Evolutionary conservation across 2,888 invertebrate genomes (phyloP), one percentile per base, ranked within the genome.

Genomic region (Ormyrus pomaceus): DNA sequence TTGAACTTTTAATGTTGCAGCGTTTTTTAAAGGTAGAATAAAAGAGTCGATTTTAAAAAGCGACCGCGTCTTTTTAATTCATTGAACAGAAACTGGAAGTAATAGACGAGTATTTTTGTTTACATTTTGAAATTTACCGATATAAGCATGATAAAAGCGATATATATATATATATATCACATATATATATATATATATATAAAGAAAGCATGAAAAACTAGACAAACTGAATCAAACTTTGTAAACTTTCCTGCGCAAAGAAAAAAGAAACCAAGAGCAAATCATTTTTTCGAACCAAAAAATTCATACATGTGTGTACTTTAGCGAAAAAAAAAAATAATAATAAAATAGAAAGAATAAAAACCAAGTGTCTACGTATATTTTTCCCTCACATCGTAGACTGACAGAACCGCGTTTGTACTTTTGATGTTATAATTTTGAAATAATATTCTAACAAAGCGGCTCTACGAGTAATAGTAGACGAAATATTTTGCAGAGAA

Each of bases 401-500:
- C 72, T 66, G 72, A 61, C 68, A 72, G 81, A 81, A 76, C 68
- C 78, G 78, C 68, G 75, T 78, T 81, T 78, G 66, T 81, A 81
- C 68, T 76, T 75, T 53, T 64, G 58, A 65, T 9, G 61, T 79
- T 79, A 34, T 34, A 58, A 72, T 79, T 81, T 82, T 79, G 46
- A 34, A 75, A 62, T 34, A 53, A 46, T 70, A 34, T 64, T 34
- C 34, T 69, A 58, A 56, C 10, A 70, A 82, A 72, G 75, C 69
- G 48, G 68, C 69, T 76, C 64, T 71, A 73, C 65, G 46, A 64
- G 34, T 34, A 34, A 34, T 53, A 11, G 65, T 76, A 62, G 69
- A 64, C 66, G 13, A 69, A 70, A 79, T 79, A 77, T 82, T 82
- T 79, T 82, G 77, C 79, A 82, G 77, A 79, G 66, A 77, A 77